phyloP scores from a whole-genome alignment of 2,888 invertebrate genomes.

The Cepaea hortensis region DNA sequence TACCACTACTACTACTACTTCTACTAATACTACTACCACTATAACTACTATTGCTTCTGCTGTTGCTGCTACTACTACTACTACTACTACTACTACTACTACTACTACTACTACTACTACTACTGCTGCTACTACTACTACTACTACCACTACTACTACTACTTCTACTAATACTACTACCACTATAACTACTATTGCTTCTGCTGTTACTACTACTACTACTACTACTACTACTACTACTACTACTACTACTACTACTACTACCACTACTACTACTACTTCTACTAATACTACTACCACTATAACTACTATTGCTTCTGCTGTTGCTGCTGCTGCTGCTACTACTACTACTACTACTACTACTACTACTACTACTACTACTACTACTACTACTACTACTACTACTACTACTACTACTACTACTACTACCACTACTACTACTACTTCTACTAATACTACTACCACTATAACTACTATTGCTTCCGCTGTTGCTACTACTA shows the following conservation, averaged over 20 bases:
- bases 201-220: no score
- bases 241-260: no score
- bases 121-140: constrained; percentile 29
- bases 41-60: no score
- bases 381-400: constrained; percentile 48
- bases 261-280: constrained; percentile 15
- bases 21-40: no score
- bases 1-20: no score
- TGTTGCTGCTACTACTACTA: no score
- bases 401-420: constrained; percentile 46
- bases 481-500: background rate
- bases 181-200: no score
- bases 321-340: constrained; percentile 33
- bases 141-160: background rate
- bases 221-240: no score
- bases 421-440: constrained; percentile 26
- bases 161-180: no score
- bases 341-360: constrained; percentile 13
- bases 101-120: no score
- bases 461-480: background rate
- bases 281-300: no score
- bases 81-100: constrained; percentile 49
- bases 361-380: constrained; percentile 39
- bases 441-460: constrained; percentile 28
- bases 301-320: no score